These are phyloP conservation scores for Cantharis rufa DNA, from an alignment of 2,888 invertebrate genomes.

Conservation along the genomic window DNA sequence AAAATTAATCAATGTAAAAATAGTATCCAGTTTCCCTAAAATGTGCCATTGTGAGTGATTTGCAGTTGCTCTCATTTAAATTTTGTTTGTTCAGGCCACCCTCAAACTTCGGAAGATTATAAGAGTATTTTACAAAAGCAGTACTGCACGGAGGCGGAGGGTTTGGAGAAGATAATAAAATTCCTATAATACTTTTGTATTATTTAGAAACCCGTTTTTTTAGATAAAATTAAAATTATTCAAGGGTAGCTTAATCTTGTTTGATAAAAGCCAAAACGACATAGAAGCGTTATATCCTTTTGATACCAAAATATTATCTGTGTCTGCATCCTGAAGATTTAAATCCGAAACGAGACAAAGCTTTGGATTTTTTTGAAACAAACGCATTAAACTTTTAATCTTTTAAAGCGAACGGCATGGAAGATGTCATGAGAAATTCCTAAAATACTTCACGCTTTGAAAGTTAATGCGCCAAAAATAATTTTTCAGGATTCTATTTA, in stretches of 20 bases:
- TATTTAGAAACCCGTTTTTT: neutral
- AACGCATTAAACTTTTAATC: neutral
- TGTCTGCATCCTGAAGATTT: slow-evolving; percentile 3
- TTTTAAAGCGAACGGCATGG: neutral
- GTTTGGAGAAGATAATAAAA: neutral
- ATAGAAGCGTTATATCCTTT: neutral
- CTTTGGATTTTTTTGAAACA: neutral
- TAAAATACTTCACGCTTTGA: neutral
- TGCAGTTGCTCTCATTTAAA: neutral
- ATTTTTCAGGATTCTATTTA: neutral
- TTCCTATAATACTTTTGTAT: neutral
- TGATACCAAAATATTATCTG: neutral
- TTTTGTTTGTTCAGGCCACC: neutral
- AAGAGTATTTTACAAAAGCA: neutral
- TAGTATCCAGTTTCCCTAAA: neutral
- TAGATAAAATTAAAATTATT: neutral
- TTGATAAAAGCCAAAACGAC: neutral
- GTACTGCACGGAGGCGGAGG: neutral
- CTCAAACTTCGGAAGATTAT: neutral
- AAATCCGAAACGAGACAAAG: neutral
- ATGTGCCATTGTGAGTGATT: neutral
- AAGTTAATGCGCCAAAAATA: neutral
- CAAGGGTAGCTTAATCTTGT: neutral
- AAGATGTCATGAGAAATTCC: neutral
- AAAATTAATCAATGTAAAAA: neutral